Evolutionary conservation across 2,888 invertebrate species (phyloP), one percentile per base, ranked within the genome.

Genomic region (Matsumyia berberina): DNA sequence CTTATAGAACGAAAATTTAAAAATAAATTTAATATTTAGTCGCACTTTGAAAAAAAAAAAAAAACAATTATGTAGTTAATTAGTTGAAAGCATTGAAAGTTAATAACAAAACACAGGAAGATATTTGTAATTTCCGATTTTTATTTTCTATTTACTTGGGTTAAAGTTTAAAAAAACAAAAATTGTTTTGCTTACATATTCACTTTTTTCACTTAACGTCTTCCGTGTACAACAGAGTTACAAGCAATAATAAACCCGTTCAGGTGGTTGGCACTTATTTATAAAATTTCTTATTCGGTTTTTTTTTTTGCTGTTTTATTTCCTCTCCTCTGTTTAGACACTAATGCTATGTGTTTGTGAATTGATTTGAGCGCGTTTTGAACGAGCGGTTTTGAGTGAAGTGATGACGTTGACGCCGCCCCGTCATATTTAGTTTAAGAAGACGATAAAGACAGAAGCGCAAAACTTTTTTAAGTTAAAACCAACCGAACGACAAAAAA

Each of bases 221-320:
- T 83, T 78, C 60, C 58, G 78, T 73, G 44, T 51, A 58, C 78
- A 83, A 73, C 79, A 79, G 57, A 57, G 79, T 62, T 79, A 60
- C 29, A 37, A 72, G 37, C 49, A 79, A 79, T 83, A 83, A 83
- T 83, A 83, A 83, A 79, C 83, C 73, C 62, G 79, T 64, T 19
- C 67, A 67, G 49, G 57, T 79, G 31, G 69, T 64, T 73, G 35
- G 55, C 19, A 44, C 42, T 17, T 51, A 79, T 83, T 79, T 83
- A 83, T 83, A 79, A 83, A 82, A 44, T 72, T 67, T 55, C 37
- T 33, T 39, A 57, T 29, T 3, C 24, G 4, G 4, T 39, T 15
- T 35, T 60, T 17, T 46, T 60, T 57, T 60, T n/a, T 46, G 46
- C 44, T 77, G 49, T 12, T 51, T 57, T 42, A 2, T n/a, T 58